Conservation (phyloP, 2,888 invertebrate species). For the Phyto melanocephala region DNA sequence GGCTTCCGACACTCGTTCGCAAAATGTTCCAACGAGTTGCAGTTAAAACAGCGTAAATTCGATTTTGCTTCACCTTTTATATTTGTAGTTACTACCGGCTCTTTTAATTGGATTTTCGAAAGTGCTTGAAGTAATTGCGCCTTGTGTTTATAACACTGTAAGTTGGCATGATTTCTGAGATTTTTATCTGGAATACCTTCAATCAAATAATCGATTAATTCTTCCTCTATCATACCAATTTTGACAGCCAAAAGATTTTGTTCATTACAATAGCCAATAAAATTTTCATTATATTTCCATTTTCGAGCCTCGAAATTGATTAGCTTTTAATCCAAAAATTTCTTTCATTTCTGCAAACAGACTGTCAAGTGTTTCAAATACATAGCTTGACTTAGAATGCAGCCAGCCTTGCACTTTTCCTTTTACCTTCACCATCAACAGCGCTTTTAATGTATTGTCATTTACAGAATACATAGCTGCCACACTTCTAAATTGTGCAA, state of each 20-base stretch:
- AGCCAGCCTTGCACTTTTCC: too few relatives aligned
- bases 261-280: not conserved
- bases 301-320: not conserved
- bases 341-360: not conserved
- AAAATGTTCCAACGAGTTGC: not conserved
- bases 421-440: too few relatives aligned
- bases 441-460: not conserved
- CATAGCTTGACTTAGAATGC: too few relatives aligned
- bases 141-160: not conserved
- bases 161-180: not conserved
- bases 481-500: not conserved
- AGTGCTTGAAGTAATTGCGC: not conserved
- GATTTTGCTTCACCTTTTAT: not conserved
- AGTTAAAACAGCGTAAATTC: not conserved
- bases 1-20: not conserved
- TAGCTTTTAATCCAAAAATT: not conserved
- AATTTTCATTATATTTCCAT: not conserved
- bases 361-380: too few relatives aligned
- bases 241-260: not conserved
- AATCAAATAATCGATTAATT: not conserved
- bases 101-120: not conserved
- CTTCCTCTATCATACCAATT: not conserved
- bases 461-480: not conserved
- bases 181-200: not conserved
- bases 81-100: not conserved